These are phyloP conservation scores for Apodemus speciosus DNA, from an alignment of 2,113 vertebrate genomes.

Conservation along the genomic window DNA sequence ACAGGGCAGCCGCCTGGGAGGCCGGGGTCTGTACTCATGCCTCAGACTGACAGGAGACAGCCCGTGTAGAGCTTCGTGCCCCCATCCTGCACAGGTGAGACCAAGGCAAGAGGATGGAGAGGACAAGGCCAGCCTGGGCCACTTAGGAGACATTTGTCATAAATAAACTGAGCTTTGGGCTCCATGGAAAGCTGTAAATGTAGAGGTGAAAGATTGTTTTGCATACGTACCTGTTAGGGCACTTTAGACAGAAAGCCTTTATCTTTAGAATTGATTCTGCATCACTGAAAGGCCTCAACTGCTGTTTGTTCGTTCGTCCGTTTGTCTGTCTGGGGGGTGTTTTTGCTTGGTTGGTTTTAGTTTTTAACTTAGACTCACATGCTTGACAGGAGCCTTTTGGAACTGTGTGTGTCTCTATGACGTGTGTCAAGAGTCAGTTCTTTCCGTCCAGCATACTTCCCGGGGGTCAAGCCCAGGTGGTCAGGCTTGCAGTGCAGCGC, in stretches of 20 bases:
- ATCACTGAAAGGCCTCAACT: neutral
- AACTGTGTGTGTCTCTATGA: neutral
- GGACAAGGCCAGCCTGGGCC: neutral
- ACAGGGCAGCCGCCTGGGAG: neutral
- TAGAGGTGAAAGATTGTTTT: neutral
- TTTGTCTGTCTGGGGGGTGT: too few relatives aligned
- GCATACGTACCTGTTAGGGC: neutral
- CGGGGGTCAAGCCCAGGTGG: neutral
- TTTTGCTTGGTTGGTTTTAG: neutral
- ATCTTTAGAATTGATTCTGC: neutral
- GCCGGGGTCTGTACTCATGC: neutral
- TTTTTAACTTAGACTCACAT: neutral
- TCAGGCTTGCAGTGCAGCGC: neutral
- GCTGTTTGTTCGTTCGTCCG: too few relatives aligned
- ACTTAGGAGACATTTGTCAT: neutral
- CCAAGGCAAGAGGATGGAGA: neutral
- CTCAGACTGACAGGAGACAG: neutral
- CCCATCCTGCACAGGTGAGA: neutral
- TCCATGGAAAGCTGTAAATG: neutral
- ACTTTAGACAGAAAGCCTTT: neutral
- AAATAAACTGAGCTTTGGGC: neutral
- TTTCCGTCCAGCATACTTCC: neutral
- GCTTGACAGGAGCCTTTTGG: neutral
- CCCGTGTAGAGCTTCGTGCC: neutral
- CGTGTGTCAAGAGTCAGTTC: too few relatives aligned